A percentile compares a stretch with the other conserved stretches of the same genome.
Conservation (phyloP, 2,113 vertebrate genomes). For the Speoplatyrhinus poulsoni region DNA sequence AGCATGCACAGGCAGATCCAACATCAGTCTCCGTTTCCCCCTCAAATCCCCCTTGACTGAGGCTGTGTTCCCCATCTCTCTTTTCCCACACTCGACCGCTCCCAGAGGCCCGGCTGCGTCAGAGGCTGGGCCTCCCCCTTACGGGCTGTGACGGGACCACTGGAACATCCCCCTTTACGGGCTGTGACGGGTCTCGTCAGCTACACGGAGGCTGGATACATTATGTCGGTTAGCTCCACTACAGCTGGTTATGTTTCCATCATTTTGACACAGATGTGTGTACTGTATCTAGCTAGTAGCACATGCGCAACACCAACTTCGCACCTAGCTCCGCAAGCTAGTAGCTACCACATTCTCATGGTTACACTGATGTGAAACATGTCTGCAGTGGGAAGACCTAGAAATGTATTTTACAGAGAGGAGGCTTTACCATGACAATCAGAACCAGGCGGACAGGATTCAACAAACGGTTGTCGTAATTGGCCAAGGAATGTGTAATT, state of each 20-base stretch:
- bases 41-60: conserved; percentile 47
- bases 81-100: conserved; percentile 75
- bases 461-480: neutral
- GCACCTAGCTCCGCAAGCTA: no score
- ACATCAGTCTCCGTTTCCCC: conserved; percentile 65
- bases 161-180: conserved; percentile 25
- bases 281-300: neutral
- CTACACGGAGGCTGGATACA: no score
- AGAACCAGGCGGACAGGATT: neutral
- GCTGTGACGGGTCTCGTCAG: no score
- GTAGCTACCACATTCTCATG: no score
- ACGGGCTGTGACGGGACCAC: conserved; percentile 62
- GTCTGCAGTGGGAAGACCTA: no score
- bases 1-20: conserved; percentile 57
- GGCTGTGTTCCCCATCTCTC: conserved; percentile 53
- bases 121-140: conserved; percentile 32
- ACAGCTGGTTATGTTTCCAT: neutral
- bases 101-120: conserved; percentile 69
- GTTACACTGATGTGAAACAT: no score
- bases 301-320: no score
- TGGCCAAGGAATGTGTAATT: no score
- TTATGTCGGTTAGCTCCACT: conserved; percentile 16
- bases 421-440: no score
- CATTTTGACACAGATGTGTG: no score
- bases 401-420: no score